Conservation (phyloP, 2,113 vertebrate species). For the Numenius arquata region DNA sequence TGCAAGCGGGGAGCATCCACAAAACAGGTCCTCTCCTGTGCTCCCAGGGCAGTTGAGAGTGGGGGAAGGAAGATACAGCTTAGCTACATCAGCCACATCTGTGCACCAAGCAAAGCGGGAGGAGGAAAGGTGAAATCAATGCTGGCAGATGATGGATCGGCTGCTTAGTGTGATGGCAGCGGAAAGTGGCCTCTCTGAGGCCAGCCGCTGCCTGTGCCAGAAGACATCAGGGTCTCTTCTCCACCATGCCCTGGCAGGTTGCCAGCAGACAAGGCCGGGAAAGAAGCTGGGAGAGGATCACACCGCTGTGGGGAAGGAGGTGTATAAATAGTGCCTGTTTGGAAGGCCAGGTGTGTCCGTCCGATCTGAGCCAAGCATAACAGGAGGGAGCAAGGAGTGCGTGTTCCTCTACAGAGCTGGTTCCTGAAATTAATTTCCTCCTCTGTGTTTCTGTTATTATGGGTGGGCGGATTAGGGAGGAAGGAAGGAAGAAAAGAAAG, state of each 20-base stretch:
- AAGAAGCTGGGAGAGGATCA: neutral
- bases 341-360: slow-evolving; percentile 34
- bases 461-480: neutral
- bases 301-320: neutral
- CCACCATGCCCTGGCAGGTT: neutral
- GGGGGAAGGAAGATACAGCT: neutral
- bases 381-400: neutral
- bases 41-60: neutral
- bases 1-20: neutral
- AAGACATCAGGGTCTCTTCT: neutral
- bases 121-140: neutral
- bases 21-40: neutral
- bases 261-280: neutral
- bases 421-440: slow-evolving; percentile 49
- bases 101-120: neutral
- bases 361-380: neutral
- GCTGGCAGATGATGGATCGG: neutral
- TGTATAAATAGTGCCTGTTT: slow-evolving; percentile 37
- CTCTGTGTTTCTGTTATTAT: neutral
- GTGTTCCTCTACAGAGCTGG: slow-evolving; percentile 1
- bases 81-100: neutral
- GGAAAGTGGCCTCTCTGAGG: neutral
- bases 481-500: slow-evolving; percentile 34
- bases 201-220: neutral
- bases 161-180: neutral